phyloP scores from a whole-genome alignment of 2,113 vertebrate genomes.

The Pyrgilauda ruficollis region DNA sequence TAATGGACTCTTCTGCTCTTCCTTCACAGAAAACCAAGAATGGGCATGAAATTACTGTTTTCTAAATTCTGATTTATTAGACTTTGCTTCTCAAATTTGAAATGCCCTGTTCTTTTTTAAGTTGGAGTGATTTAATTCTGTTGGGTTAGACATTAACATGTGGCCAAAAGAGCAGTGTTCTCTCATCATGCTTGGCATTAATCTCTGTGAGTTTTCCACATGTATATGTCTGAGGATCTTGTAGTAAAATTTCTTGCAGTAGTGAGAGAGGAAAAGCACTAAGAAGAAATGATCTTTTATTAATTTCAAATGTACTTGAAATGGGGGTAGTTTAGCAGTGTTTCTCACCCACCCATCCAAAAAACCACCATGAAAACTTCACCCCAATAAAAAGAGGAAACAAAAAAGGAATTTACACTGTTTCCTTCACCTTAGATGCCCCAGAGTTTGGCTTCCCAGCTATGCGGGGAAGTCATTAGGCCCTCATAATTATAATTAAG shows the following conservation, averaged over 20 bases:
- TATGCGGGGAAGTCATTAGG: not conserved
- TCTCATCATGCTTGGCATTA: not conserved
- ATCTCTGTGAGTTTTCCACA: not conserved
- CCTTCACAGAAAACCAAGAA: not conserved
- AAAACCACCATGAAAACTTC: not conserved
- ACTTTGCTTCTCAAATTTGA: not conserved
- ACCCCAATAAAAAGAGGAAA: not conserved
- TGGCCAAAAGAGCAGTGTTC: not conserved
- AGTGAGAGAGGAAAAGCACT: not conserved
- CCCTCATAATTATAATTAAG: not conserved
- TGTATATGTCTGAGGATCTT: not conserved
- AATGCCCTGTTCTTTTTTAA: not conserved
- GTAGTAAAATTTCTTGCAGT: not conserved
- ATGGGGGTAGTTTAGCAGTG: not conserved
- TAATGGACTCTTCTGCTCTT: not conserved
- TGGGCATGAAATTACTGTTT: not conserved
- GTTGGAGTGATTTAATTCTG: not conserved
- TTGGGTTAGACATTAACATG: not conserved
- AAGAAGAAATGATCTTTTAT: not conserved
- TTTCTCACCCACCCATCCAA: not conserved
- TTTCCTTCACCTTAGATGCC: not conserved
- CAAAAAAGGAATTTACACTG: not conserved
- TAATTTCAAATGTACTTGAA: not conserved
- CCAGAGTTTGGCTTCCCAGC: not conserved
- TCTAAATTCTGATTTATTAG: not conserved